These are phyloP conservation scores for Scolopax rusticola DNA, from an alignment of 2,797 vertebrate genomes.

Conservation along the genomic window DNA sequence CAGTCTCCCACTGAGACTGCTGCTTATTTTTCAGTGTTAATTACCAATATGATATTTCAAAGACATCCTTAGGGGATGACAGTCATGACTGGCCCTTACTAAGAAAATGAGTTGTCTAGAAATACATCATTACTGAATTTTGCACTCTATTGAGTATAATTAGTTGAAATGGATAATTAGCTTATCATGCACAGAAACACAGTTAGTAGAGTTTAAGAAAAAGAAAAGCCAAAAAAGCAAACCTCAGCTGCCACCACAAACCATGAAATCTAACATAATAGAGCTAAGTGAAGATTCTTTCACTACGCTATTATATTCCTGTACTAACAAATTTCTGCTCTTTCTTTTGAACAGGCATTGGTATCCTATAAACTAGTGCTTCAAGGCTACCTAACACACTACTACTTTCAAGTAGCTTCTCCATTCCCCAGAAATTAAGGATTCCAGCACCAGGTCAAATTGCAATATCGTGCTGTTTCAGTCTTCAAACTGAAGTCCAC, in stretches of 20 bases:
- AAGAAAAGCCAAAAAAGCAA: not conserved
- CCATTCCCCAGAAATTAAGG: not conserved
- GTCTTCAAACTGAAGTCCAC: not conserved
- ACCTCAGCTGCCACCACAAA: not conserved
- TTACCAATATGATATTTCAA: not conserved
- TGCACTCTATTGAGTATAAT: not conserved
- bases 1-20: not conserved
- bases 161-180: not conserved
- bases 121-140: not conserved
- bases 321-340: not conserved
- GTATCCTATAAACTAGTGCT: not conserved
- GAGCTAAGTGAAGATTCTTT: not conserved
- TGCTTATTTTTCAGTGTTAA: not conserved
- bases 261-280: not conserved
- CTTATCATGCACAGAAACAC: not conserved
- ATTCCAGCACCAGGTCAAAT: not conserved
- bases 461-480: not conserved
- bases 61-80: not conserved
- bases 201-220: not conserved
- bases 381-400: not conserved
- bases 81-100: not conserved
- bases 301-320: not conserved
- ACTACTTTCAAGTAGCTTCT: not conserved
- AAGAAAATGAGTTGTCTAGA: not conserved
- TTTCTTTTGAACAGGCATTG: not conserved